These are phyloP conservation scores for Potorous gilbertii DNA, from an alignment of 2,797 vertebrate species.

Conservation along the genomic window DNA sequence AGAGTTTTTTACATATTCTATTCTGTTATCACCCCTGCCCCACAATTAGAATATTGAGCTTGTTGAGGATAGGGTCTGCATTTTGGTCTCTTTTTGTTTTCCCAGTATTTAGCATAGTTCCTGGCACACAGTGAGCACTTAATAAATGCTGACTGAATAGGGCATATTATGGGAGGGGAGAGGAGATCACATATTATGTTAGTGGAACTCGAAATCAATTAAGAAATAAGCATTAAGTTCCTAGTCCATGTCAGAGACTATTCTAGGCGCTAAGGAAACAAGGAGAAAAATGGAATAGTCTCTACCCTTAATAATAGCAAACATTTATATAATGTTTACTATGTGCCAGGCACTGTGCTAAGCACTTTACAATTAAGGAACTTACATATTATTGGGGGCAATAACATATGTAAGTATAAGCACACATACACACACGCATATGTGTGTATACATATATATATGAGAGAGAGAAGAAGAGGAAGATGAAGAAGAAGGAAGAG, in stretches of 20 bases:
- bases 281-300: not conserved
- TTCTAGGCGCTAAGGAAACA: not conserved
- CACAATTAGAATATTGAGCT: not conserved
- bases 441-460: not conserved
- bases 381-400: not conserved
- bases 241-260: not conserved
- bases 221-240: not conserved
- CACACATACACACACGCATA: not conserved
- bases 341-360: not conserved
- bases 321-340: not conserved
- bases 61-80: not conserved
- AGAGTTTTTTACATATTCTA: not conserved
- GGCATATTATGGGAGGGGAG: not conserved
- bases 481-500: not conserved
- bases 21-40: not conserved
- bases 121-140: not conserved
- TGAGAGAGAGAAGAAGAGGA: not conserved
- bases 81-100: not conserved
- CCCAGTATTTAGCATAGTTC: not conserved
- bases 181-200: not conserved
- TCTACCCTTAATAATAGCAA: not conserved
- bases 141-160: not conserved
- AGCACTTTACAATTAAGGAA: not conserved
- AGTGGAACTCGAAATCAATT: not conserved
- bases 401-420: not conserved